These are phyloP conservation scores for Popillia japonica DNA, from an alignment of 1,140 invertebrate genomes.

Conservation along the genomic window DNA sequence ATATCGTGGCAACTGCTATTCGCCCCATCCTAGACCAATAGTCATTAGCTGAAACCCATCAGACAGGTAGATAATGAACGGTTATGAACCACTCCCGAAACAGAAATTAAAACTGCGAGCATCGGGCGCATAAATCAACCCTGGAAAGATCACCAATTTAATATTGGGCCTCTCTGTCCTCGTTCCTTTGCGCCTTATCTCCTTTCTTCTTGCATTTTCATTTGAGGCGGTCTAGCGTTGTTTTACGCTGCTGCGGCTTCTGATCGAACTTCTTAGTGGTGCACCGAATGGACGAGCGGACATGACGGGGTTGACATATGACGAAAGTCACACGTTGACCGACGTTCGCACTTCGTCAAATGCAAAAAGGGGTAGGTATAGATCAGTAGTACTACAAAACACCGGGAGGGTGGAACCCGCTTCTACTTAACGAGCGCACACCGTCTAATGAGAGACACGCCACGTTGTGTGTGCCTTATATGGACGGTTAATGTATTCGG, in stretches of 20 bases:
- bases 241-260: background rate
- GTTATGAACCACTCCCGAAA: conserved; percentile 44
- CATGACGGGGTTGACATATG: conserved; percentile 31
- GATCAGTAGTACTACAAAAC: background rate
- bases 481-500: conserved; percentile 42
- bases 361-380: conserved; percentile 23
- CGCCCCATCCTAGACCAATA: conserved; percentile 51
- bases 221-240: background rate
- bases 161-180: conserved; percentile 27
- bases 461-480: conserved; percentile 42
- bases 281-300: background rate
- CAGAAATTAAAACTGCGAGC: conserved; percentile 42
- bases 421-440: conserved; percentile 35
- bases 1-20: conserved; percentile 51
- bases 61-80: conserved; percentile 46
- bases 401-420: conserved; percentile 29
- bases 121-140: conserved; percentile 31
- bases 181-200: conserved; percentile 6
- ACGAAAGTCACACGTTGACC: conserved; percentile 36
- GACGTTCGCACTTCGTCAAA: conserved; percentile 20
- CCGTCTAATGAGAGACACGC: conserved; percentile 40
- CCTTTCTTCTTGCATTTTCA: background rate
- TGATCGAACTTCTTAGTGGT: background rate
- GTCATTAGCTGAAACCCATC: conserved; percentile 53
- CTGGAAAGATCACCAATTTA: conserved; percentile 29